Conservation (phyloP, 2,113 vertebrate genomes). For the Laticauda laticaudata region DNA sequence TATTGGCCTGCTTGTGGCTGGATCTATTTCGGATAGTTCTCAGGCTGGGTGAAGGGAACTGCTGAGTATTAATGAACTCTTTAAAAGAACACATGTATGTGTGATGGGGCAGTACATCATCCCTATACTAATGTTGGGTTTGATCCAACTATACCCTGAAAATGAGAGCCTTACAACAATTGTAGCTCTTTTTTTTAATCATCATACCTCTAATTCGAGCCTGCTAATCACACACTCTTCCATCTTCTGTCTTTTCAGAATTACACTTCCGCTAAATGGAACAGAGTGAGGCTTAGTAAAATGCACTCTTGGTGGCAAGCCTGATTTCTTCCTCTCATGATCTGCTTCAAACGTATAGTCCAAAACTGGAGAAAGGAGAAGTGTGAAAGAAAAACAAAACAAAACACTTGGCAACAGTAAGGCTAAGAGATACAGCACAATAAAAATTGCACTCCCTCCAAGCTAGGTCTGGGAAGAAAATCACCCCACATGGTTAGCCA, state of each 20-base stretch:
- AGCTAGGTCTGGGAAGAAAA: not conserved
- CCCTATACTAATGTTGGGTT: not conserved
- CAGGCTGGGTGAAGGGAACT: too few relatives aligned
- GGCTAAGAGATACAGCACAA: not conserved
- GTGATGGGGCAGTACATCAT: too few relatives aligned
- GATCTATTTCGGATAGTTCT: too few relatives aligned
- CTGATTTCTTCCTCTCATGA: slow-evolving; percentile 77
- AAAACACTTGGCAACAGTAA: not conserved
- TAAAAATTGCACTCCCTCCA: not conserved
- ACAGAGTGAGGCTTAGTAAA: slow-evolving; percentile 77
- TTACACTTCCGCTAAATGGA: slow-evolving; percentile 73
- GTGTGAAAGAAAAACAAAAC: not conserved
- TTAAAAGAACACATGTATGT: too few relatives aligned
- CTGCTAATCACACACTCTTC: slow-evolving; percentile 71
- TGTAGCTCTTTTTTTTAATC: not conserved
- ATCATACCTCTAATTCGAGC: slow-evolving; percentile 81
- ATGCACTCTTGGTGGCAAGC: slow-evolving; percentile 77
- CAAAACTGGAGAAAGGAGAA: slow-evolving; percentile 71
- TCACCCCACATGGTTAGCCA: not conserved
- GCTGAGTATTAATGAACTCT: too few relatives aligned
- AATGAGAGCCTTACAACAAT: not conserved
- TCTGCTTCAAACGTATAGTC: slow-evolving; percentile 83
- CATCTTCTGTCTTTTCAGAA: slow-evolving; percentile 78
- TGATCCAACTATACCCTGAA: not conserved
- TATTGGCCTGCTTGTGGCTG: too few relatives aligned